Evolutionary conservation across 37 sponge, comb jelly and placozoan genomes (phyloP), one percentile per base, ranked within the genome.

Genomic region (Cliona cf. orientalis): DNA sequence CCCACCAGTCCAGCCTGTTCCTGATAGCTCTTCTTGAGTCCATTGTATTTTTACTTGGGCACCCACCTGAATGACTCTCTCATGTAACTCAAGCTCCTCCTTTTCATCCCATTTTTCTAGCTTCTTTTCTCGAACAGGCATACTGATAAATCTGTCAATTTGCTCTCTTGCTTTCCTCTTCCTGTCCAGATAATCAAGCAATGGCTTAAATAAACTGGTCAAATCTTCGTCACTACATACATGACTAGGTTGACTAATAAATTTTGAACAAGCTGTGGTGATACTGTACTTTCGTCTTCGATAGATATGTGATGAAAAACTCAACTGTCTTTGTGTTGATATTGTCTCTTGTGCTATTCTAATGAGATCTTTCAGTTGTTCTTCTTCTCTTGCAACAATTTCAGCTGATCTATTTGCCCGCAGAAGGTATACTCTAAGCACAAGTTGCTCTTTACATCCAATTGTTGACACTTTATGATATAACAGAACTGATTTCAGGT

Each of bases 371-470:
- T 26, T 72, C 11, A 72, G 34, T 72, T 72, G 73, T 6, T 28
- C 31, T 34, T 72, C 73, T 5, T 72, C 73, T 31, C 53, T 44
- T 6, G 73, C 73, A 72, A 72, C 46, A 28, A 72, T 45, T 14
- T 44, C 73, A 31, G 73, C 73, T 46, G 35, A 49, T 46, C 49
- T 38, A 31, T 71, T 71, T 17, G 2, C 29, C 12, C 21, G 2
- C 29, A 72, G 53, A n/a, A 72, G 26, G 53, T 46, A 72, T 28
- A 43, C 28, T 49, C 49, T 44, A 7, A 72, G 29, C 44, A 72
- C 53, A 32, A 72, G 53, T 45, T 72, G 53, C 26, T 72, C 73
- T 25, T 72, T 72, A 35, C 26, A 31, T 71, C 71, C 71, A 29
- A 42, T 44, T 45, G 46, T 72, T 22, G 73, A 36, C 28, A 72